phyloP scores from a whole-genome alignment of 2,797 vertebrate species.

The Platalea minor region DNA sequence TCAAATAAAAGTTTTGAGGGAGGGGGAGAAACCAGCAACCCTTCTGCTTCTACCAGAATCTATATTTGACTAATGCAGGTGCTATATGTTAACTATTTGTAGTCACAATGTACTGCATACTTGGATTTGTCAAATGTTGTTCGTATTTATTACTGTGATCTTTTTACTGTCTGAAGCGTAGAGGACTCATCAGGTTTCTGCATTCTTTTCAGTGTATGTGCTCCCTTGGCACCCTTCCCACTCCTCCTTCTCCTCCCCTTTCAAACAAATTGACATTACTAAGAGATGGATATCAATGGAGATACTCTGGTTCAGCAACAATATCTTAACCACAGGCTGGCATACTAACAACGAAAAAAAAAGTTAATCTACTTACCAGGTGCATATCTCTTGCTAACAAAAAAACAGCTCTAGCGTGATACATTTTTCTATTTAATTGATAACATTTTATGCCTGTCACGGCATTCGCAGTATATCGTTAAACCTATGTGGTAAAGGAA shows the following conservation, averaged over 20 bases:
- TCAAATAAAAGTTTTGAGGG: background rate
- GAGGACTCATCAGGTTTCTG: background rate
- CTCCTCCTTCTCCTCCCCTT: background rate
- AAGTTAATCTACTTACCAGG: background rate
- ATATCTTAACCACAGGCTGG: background rate
- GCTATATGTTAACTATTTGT: background rate
- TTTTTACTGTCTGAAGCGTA: background rate
- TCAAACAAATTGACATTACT: background rate
- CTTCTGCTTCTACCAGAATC: background rate
- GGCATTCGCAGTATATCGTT: background rate
- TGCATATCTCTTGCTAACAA: background rate
- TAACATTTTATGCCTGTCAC: background rate
- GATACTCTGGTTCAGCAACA: background rate
- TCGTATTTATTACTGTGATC: background rate
- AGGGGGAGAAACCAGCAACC: background rate
- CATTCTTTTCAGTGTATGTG: background rate
- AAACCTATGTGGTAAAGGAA: background rate
- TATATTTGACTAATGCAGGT: background rate
- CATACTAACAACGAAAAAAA: background rate
- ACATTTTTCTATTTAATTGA: background rate
- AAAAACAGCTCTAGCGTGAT: background rate
- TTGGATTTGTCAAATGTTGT: background rate
- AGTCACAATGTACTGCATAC: background rate
- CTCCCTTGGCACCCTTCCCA: background rate
- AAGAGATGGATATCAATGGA: background rate